These are phyloP conservation scores for Sphecodes monilicornis DNA, from an alignment of 2,888 invertebrate species.

Conservation along the genomic window DNA sequence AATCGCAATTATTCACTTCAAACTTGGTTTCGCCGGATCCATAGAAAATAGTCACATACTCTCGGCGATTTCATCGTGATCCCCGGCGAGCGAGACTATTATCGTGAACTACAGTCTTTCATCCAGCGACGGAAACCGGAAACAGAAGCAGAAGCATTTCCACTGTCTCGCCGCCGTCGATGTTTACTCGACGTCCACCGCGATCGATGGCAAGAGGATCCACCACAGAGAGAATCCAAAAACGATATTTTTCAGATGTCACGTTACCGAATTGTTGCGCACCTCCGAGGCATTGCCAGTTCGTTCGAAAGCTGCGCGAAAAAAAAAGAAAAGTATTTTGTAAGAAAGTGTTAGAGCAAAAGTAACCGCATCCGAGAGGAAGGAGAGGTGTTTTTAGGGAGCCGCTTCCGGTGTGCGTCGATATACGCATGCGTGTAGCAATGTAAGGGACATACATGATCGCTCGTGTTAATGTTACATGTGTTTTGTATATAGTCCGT, in stretches of 20 bases:
- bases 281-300: conserved; percentile 12
- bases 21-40: background rate
- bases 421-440: conserved; percentile 11
- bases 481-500: conserved; percentile 17
- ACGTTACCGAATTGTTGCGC: conserved; percentile 17
- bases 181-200: background rate
- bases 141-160: background rate
- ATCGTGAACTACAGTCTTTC: conserved; percentile 50
- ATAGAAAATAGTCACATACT: background rate
- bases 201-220: conserved; percentile 3
- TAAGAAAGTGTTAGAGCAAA: conserved; percentile 10
- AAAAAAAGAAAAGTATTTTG: conserved; percentile 6
- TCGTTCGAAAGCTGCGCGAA: background rate
- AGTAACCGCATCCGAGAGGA: background rate
- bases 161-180: conserved; percentile 11
- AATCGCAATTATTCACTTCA: background rate
- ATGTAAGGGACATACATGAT: conserved; percentile 12
- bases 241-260: conserved; percentile 51
- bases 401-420: background rate
- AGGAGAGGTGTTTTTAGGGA: background rate
- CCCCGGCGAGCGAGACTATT: conserved; percentile 22
- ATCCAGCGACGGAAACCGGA: conserved; percentile 24
- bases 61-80: background rate
- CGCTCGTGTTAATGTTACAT: conserved; percentile 20
- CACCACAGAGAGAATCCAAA: conserved; percentile 21